These are phyloP conservation scores for Dastarcus helophoroides DNA, from an alignment of 2,888 invertebrate species.

Conservation along the genomic window DNA sequence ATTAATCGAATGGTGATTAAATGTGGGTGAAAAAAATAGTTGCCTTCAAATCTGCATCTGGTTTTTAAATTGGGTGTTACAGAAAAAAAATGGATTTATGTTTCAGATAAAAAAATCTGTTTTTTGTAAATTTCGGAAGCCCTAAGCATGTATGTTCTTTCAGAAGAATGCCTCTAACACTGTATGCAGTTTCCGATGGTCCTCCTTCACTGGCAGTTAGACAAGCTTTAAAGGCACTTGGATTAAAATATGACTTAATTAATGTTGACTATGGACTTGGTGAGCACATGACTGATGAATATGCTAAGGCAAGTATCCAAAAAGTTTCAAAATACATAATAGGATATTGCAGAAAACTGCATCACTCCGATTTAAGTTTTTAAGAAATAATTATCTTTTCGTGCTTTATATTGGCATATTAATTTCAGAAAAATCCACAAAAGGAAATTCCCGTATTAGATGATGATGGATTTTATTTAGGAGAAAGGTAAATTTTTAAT, in stretches of 20 bases:
- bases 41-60: no score
- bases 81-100: no score
- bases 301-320: slow-evolving; percentile 47
- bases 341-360: not conserved
- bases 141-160: no score
- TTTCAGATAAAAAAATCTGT: no score
- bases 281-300: slow-evolving; percentile 64
- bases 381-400: not conserved
- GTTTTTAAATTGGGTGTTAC: no score
- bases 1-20: no score
- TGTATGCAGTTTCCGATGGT: slow-evolving; percentile 66
- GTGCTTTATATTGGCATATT: not conserved
- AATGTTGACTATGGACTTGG: slow-evolving; percentile 58
- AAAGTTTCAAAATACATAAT: not conserved
- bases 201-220: slow-evolving; percentile 66
- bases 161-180: slow-evolving; percentile 45
- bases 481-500: slow-evolving; percentile 48
- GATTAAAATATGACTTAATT: slow-evolving; percentile 52
- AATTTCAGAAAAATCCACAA: slow-evolving; percentile 60
- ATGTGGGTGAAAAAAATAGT: no score
- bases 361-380: not conserved
- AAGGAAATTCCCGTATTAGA: slow-evolving; percentile 69
- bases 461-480: slow-evolving; percentile 64
- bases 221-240: slow-evolving; percentile 52
- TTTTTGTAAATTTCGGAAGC: no score